phyloP scores from a whole-genome alignment of 2,797 vertebrate genomes.

The Sebastolobus altivelis region DNA sequence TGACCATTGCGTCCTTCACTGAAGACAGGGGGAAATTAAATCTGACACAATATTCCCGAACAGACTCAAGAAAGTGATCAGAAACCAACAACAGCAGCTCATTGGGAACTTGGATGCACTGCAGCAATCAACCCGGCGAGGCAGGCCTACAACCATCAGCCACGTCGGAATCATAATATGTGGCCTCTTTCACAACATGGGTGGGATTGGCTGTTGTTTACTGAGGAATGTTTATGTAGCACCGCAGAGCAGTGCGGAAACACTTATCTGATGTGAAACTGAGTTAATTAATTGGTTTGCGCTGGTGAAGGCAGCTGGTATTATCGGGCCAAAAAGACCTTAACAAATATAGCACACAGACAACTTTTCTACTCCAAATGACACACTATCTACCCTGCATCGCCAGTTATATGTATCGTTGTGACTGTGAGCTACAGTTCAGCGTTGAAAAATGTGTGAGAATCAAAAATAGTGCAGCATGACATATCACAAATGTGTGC shows the following conservation, averaged over 20 bases:
- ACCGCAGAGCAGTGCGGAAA: slow-evolving; percentile 68
- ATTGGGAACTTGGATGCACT: not conserved
- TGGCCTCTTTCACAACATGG: slow-evolving; percentile 79
- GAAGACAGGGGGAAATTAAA: not conserved
- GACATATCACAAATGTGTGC: slow-evolving; percentile 57
- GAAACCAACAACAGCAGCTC: slow-evolving; percentile 27
- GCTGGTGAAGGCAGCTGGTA: slow-evolving; percentile 48
- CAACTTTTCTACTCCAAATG: slow-evolving; percentile 9
- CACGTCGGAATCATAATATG: slow-evolving; percentile 68
- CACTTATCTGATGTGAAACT: slow-evolving; percentile 72
- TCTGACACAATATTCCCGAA: not conserved
- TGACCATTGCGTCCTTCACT: not conserved
- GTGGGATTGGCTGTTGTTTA: slow-evolving; percentile 79
- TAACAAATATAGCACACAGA: slow-evolving; percentile 34
- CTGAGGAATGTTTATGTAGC: slow-evolving; percentile 79
- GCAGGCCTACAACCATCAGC: slow-evolving; percentile 56
- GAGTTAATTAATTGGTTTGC: slow-evolving; percentile 69
- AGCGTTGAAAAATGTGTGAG: not conserved
- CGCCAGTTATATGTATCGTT: not conserved
- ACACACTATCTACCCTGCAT: not conserved
- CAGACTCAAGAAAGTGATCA: slow-evolving; percentile 29
- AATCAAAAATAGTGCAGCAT: slow-evolving; percentile 5
- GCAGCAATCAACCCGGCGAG: slow-evolving; percentile 40
- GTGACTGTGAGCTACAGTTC: not conserved
- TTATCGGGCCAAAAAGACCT: slow-evolving; percentile 29